phyloP scores from a whole-genome alignment of 2,113 vertebrate species.

The Spea multiplicata region DNA sequence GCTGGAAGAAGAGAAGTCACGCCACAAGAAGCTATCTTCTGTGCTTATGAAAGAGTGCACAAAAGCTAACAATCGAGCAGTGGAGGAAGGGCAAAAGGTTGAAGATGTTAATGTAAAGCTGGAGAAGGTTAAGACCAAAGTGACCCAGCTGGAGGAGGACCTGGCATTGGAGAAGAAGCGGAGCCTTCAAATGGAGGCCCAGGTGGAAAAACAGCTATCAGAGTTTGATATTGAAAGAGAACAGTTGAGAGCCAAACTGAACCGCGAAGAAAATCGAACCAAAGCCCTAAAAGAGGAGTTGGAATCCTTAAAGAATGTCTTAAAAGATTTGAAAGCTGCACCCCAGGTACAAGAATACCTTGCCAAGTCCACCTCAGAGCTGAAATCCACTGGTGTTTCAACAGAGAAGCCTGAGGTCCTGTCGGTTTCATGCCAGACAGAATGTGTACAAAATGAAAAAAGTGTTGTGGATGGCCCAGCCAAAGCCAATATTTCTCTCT shows the following conservation, averaged over 20 bases:
- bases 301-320: constrained; percentile 70
- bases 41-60: constrained; percentile 91
- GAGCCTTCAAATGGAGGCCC: constrained; percentile 77
- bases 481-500: constrained; percentile 34
- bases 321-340: constrained; percentile 66
- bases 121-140: constrained; percentile 78
- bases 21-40: constrained; percentile 88
- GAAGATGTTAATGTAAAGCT: constrained; percentile 77
- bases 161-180: constrained; percentile 74
- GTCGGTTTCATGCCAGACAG: constrained; percentile 77
- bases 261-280: constrained; percentile 81
- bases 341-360: constrained; percentile 44
- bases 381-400: constrained; percentile 50
- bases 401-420: constrained; percentile 52
- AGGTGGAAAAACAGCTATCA: constrained; percentile 79
- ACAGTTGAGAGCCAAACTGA: constrained; percentile 78
- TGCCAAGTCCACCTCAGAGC: not conserved
- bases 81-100: constrained; percentile 85
- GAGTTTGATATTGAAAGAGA: constrained; percentile 87
- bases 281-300: constrained; percentile 80
- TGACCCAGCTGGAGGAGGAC: constrained; percentile 71
- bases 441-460: constrained; percentile 62
- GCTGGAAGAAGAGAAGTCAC: constrained; percentile 85
- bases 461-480: not conserved
- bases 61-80: constrained; percentile 81